phyloP scores from a whole-genome alignment of 2,888 invertebrate species.

The Gastrophysa polygoni region DNA sequence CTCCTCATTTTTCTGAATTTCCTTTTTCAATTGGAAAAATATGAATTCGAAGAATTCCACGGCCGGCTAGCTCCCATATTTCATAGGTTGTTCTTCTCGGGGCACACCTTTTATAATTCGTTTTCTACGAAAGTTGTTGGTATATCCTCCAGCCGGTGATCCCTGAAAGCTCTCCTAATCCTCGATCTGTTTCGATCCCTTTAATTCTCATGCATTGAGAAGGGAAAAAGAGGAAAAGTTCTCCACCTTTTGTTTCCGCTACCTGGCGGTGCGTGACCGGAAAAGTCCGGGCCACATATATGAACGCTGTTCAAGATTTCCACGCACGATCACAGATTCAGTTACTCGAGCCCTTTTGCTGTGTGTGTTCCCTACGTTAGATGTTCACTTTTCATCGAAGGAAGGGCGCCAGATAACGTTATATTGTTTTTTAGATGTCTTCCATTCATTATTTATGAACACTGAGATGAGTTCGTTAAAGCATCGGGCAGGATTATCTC shows the following conservation, averaged over 20 bases:
- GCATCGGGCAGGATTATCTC: too few relatives aligned
- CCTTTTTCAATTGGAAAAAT: too few relatives aligned
- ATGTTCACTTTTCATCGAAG: constrained; percentile 22
- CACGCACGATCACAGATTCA: constrained; percentile 46
- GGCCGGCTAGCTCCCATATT: too few relatives aligned
- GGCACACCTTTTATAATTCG: too few relatives aligned
- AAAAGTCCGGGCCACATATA: constrained; percentile 36
- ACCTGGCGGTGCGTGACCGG: constrained; percentile 47
- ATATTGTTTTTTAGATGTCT: constrained; percentile 28
- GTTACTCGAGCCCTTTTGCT: constrained; percentile 44
- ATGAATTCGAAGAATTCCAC: too few relatives aligned
- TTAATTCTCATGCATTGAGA: constrained; percentile 24
- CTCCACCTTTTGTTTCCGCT: constrained; percentile 45
- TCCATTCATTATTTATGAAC: too few relatives aligned
- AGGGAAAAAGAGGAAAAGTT: constrained; percentile 33
- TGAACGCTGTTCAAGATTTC: constrained; percentile 36
- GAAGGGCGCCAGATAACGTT: constrained; percentile 12
- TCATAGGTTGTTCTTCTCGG: too few relatives aligned
- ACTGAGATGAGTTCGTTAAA: too few relatives aligned
- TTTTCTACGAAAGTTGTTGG: too few relatives aligned
- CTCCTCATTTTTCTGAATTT: too few relatives aligned
- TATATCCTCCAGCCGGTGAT: not conserved
- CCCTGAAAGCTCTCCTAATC: not conserved
- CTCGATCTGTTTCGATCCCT: constrained; percentile 7
- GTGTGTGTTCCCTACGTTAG: constrained; percentile 15